phyloP scores from a whole-genome alignment of 2,797 vertebrate genomes.

The Lemur catta region DNA sequence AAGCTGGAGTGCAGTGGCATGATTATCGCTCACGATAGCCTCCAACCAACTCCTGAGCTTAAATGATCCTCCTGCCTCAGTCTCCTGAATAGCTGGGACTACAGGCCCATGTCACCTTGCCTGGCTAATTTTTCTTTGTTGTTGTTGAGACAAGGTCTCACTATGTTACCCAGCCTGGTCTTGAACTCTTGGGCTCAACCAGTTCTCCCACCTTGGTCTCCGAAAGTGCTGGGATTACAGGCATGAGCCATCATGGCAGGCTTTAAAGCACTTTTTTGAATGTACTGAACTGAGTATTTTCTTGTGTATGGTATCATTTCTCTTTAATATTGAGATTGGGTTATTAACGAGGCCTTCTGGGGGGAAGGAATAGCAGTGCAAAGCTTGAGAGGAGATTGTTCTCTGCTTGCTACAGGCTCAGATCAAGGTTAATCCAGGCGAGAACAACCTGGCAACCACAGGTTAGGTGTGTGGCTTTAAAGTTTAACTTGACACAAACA shows the following conservation, averaged over 20 bases:
- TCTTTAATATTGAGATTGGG: neutral
- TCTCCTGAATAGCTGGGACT: too few species aligned
- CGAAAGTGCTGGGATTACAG: too few species aligned
- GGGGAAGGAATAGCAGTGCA: neutral
- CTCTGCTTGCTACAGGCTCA: neutral
- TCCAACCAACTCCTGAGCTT: too few species aligned
- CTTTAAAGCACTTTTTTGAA: neutral
- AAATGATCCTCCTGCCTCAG: too few species aligned
- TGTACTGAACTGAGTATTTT: neutral
- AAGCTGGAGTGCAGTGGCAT: neutral
- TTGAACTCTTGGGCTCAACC: too few species aligned
- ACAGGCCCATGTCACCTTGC: too few species aligned
- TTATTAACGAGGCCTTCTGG: neutral
- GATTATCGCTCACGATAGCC: too few species aligned
- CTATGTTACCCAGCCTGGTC: too few species aligned
- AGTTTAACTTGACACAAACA: constrained; percentile 25
- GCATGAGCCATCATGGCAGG: too few species aligned
- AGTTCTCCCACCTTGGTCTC: too few species aligned
- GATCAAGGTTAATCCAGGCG: neutral
- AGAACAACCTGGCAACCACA: neutral
- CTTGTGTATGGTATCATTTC: neutral
- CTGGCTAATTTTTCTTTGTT: too few species aligned
- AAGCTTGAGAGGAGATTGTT: neutral
- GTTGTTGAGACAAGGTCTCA: too few species aligned
- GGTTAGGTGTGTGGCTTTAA: neutral